Percentiles rank a stretch among this genome's conserved stretches.
phyloP scores from a whole-genome alignment of 92 coral and sea anemone genomes.

The Porites evermanni region DNA sequence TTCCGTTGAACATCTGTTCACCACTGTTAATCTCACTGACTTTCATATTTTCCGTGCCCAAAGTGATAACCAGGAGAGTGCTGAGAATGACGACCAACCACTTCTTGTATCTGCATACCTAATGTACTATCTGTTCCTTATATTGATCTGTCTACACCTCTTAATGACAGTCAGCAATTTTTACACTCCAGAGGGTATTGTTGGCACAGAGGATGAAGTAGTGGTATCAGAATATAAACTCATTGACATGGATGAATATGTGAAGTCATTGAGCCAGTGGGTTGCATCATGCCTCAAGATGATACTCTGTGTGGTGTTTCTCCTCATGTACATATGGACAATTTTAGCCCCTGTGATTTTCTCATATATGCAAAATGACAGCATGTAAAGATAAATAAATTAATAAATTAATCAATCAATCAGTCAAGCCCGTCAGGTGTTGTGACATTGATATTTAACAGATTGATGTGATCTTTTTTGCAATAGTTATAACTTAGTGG shows the following conservation, averaged over 20 bases:
- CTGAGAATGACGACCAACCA: slow-evolving; percentile 44
- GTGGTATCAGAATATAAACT: slow-evolving; percentile 77
- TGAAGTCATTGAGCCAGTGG: slow-evolving; percentile 79
- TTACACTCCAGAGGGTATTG: slow-evolving; percentile 87
- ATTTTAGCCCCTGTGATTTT: slow-evolving; percentile 72
- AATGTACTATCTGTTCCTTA: slow-evolving; percentile 69
- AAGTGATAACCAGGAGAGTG: slow-evolving; percentile 31
- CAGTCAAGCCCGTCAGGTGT: too few species aligned
- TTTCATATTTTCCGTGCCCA: slow-evolving; percentile 55
- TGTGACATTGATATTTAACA: too few species aligned
- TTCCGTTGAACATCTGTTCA: slow-evolving; percentile 56
- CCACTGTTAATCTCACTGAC: slow-evolving; percentile 48
- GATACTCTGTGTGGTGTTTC: slow-evolving; percentile 73
- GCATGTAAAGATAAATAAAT: not conserved
- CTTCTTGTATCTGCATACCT: slow-evolving; percentile 66
- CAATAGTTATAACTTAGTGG: too few species aligned
- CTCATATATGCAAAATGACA: not conserved
- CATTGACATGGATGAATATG: slow-evolving; percentile 77
- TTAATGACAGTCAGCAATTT: slow-evolving; percentile 75
- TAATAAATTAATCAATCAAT: not conserved
- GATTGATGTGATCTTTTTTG: too few species aligned
- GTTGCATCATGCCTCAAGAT: slow-evolving; percentile 80
- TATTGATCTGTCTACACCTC: slow-evolving; percentile 70
- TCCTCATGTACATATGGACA: slow-evolving; percentile 79
- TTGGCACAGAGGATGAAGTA: slow-evolving; percentile 74